Evolutionary conservation across 2,113 vertebrate genomes (phyloP).

Genomic region (Corythaeola cristata): DNA sequence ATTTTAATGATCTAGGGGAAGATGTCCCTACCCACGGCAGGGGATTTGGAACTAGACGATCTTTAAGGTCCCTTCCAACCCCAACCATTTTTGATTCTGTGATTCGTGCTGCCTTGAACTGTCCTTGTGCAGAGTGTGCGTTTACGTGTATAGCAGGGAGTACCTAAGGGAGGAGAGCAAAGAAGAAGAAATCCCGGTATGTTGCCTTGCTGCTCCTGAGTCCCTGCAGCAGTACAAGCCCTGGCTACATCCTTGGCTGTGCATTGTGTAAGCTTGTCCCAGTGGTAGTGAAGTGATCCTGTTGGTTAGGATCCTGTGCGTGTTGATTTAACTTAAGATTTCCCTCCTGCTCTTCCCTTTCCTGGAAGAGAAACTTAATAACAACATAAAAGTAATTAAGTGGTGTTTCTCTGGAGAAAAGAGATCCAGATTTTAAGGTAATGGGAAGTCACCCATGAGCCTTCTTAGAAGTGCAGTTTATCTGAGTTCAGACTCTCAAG

Average conservation of each 20-base stretch:
- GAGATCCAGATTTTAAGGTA: not conserved
- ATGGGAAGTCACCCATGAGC: not conserved
- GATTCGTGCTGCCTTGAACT: not conserved
- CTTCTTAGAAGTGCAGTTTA: not conserved
- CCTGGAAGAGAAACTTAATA: not conserved
- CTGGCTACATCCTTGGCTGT: slow-evolving; percentile 14
- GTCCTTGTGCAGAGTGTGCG: not conserved
- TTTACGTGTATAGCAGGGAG: not conserved
- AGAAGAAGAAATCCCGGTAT: not conserved
- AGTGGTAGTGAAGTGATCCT: not conserved
- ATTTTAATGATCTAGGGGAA: not conserved
- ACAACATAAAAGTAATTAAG: slow-evolving; percentile 20
- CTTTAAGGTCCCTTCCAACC: no score
- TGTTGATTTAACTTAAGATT: slow-evolving; percentile 49
- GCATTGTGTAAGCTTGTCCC: slow-evolving; percentile 1
- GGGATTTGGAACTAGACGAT: no score
- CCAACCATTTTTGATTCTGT: no score
- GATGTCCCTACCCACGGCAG: no score
- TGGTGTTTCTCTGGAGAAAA: slow-evolving; percentile 32
- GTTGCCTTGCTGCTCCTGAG: not conserved
- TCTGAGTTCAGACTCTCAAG: not conserved
- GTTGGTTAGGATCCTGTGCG: not conserved
- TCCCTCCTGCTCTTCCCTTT: not conserved
- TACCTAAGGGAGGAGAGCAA: not conserved
- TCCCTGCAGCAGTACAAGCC: slow-evolving; percentile 22